Percentiles rank a stretch among this genome's conserved stretches.
phyloP scores from a whole-genome alignment of 1,140 invertebrate species.

The Heliconius nattereri region DNA sequence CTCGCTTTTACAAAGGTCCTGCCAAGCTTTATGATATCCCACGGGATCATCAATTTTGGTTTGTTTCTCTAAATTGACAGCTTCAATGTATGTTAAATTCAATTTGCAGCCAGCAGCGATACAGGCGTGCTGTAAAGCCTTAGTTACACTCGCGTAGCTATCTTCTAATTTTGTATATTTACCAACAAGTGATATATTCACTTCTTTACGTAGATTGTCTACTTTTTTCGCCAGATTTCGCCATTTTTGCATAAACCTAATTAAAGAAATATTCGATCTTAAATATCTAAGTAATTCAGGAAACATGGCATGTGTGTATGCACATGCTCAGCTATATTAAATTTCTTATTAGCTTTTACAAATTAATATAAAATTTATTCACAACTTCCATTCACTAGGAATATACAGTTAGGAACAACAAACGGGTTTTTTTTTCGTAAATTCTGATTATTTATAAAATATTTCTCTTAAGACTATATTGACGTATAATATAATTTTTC shows the following conservation, averaged over 20 bases:
- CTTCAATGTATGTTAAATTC: conserved; percentile 94
- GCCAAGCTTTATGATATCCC: conserved; percentile 96
- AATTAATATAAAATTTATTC: too few species aligned
- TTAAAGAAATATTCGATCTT: neutral
- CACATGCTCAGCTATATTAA: too few species aligned
- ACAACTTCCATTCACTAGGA: too few species aligned
- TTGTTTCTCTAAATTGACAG: conserved; percentile 91
- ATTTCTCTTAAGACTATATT: too few species aligned
- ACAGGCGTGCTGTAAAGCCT: conserved; percentile 96
- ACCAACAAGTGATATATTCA: conserved; percentile 97
- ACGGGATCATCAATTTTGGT: conserved; percentile 89
- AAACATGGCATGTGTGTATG: too few species aligned
- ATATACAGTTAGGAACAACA: too few species aligned
- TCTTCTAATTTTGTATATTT: conserved; percentile 99
- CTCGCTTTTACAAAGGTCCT: conserved; percentile 93
- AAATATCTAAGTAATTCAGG: too few species aligned
- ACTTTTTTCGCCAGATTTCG: conserved; percentile 91
- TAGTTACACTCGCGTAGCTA: conserved; percentile 97
- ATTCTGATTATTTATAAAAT: too few species aligned
- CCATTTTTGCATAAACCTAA: conserved; percentile 94
- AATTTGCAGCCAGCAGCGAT: conserved; percentile 92
- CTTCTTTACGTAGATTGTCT: conserved; percentile 90
- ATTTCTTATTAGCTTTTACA: too few species aligned
- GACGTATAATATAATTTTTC: too few species aligned
- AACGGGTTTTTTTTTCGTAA: too few species aligned